Base-by-base conservation (phyloP, 2,113 vertebrate species). In the Oreochromis aureus region DNA sequence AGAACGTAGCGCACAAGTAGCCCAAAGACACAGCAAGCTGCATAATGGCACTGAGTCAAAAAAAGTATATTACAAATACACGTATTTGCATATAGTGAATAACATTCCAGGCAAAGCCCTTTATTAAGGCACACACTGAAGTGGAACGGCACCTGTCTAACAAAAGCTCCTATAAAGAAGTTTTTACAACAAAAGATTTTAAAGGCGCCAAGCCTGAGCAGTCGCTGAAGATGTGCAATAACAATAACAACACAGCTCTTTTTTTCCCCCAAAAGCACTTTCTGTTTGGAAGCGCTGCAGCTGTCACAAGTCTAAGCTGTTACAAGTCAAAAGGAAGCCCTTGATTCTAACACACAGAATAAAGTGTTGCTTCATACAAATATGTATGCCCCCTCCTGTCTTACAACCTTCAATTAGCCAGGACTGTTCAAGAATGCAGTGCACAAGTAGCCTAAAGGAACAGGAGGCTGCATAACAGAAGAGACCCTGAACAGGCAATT, bases 361-460 rank as follows among this genome's bases (percentile, higher is more conserved):
- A 15, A 44, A 24, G n/a, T 0, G 7, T 71, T 15, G 12, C 66
- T 71, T 41, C 15, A 71, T 44, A 44, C 36, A 44, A 44, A 71
- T 71, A 44, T 9, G 13, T 44, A 44, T 15, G 10, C 12, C 34
- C 91, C 84, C 82, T 27, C 36, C 90, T 83, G 34, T 53, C 78
- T 92, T 93, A 92, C 93, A 93, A 92, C 87, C 87, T 91, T 95
- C 94, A 95, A 95, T 95, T 93, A 94, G 18, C 48, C 59, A 5
- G 22, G 61, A 51, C 61, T n/a, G 7, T 41, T 86, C 66, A 91
- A 87, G 85, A 92, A 84, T 71, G 76, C 85, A 39, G 63, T 30
- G 16, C 55, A 76, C 80, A 51, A 86, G 83, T 58, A 82, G 41
- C 2, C 10, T 39, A 16, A 19, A 13, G 6, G 15, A 41, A 39